Evolutionary conservation across 1,140 invertebrate genomes (phyloP).

Genomic region (Apis laboriosa): DNA sequence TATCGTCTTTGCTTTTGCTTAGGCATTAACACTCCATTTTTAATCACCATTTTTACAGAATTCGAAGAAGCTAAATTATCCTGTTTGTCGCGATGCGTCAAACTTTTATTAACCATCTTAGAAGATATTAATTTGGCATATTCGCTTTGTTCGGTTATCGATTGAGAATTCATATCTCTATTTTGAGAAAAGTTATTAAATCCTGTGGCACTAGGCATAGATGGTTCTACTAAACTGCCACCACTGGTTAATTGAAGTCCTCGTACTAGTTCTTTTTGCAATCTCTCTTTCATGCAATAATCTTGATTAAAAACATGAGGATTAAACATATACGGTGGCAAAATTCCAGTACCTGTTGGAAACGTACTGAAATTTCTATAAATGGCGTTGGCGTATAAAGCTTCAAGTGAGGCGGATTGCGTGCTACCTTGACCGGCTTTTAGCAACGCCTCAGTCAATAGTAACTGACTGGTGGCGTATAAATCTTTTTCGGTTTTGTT

Average conservation of each 20-base stretch:
- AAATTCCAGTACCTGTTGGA: constrained; percentile 70
- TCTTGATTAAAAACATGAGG: constrained; percentile 83
- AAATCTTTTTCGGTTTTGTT: constrained; percentile 71
- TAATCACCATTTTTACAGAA: constrained; percentile 93
- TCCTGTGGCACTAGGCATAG: constrained; percentile 63
- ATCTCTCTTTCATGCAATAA: constrained; percentile 83
- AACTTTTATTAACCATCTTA: constrained; percentile 46
- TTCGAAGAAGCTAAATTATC: constrained; percentile 76
- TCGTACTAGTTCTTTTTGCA: constrained; percentile 85
- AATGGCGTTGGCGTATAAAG: constrained; percentile 80
- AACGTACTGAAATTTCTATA: constrained; percentile 81
- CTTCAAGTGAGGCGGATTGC: constrained; percentile 76
- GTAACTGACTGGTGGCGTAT: constrained; percentile 79
- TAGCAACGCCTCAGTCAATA: constrained; percentile 83
- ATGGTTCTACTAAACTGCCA: constrained; percentile 83
- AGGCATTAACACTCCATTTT: constrained; percentile 93
- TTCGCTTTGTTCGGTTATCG: constrained; percentile 58
- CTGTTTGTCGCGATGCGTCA: constrained; percentile 64
- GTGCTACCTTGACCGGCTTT: constrained; percentile 79
- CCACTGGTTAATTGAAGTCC: constrained; percentile 86
- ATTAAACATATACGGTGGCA: constrained; percentile 83
- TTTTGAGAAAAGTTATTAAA: constrained; percentile 62
- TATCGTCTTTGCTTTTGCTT: constrained; percentile 95
- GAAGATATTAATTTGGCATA: constrained; percentile 65
- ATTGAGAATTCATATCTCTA: constrained; percentile 49